Evolutionary conservation across 2,113 vertebrate species (phyloP).

Genomic region (Piaya cayana): DNA sequence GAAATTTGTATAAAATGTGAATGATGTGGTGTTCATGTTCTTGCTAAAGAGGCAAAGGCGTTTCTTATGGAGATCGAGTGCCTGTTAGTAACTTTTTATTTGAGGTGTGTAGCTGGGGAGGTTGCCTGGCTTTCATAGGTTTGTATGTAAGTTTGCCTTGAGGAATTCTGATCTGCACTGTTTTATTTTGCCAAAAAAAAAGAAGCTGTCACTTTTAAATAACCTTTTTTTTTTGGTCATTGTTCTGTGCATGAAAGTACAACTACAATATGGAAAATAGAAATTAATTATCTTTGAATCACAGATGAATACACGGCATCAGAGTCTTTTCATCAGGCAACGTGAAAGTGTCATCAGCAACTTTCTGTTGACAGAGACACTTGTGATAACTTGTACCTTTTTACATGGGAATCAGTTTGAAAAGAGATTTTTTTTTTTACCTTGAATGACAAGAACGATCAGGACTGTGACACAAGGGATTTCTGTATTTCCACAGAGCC

Average conservation of each 20-base stretch:
- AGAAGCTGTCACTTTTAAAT: neutral
- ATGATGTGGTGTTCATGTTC: neutral
- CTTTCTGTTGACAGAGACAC: neutral
- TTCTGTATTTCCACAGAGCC: neutral
- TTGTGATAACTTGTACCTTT: neutral
- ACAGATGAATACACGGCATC: neutral
- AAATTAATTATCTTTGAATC: neutral
- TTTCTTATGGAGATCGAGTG: fast-evolving
- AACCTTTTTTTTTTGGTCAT: neutral
- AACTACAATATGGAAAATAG: neutral
- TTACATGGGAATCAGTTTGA: neutral
- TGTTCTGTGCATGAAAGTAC: neutral
- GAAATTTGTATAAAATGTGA: neutral
- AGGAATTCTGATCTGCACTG: neutral
- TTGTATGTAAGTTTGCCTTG: neutral
- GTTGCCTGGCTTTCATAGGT: neutral
- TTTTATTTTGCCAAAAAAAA: neutral
- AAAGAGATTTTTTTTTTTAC: neutral
- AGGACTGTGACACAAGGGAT: neutral
- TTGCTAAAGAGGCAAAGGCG: neutral
- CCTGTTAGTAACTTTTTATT: neutral
- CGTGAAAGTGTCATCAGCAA: neutral
- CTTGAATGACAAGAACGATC: neutral
- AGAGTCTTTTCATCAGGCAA: neutral
- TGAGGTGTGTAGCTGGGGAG: neutral